These are phyloP conservation scores for Pseudeuparius sepicola DNA, from an alignment of 2,888 invertebrate species.

Conservation along the genomic window DNA sequence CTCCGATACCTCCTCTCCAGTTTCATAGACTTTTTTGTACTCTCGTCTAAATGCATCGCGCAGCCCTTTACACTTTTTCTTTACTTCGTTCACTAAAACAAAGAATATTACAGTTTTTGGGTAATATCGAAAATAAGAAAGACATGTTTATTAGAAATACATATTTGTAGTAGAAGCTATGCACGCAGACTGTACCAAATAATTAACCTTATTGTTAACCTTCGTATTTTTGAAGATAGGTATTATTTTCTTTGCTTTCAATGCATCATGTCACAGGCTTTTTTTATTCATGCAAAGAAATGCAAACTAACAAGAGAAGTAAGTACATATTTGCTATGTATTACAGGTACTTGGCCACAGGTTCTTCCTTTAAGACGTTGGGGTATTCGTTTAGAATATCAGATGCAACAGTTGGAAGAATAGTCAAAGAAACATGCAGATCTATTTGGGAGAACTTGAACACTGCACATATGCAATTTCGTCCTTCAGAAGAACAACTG, in stretches of 20 bases:
- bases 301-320: no score
- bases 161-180: no score
- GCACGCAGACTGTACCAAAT: no score
- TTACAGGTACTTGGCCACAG: slow-evolving; percentile 14
- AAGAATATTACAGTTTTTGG: not conserved
- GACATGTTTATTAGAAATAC: no score
- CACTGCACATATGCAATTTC: slow-evolving; percentile 8
- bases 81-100: slow-evolving; percentile 7
- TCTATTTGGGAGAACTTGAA: slow-evolving; percentile 7
- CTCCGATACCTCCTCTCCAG: slow-evolving; percentile 12
- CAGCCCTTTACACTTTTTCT: slow-evolving; percentile 15
- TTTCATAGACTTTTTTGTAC: slow-evolving; percentile 11
- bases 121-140: no score
- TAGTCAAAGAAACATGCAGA: slow-evolving; percentile 7
- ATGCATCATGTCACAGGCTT: no score
- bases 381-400: slow-evolving; percentile 11
- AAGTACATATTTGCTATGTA: not conserved
- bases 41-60: slow-evolving; percentile 13
- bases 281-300: no score
- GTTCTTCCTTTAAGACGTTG: slow-evolving; percentile 14
- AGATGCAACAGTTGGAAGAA: slow-evolving; percentile 9
- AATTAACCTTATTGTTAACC: no score
- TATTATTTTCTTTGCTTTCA: no score
- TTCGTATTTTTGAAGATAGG: no score
- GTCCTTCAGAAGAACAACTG: not conserved